phyloP scores from a whole-genome alignment of 2,113 vertebrate genomes.

The Trochalopteron elliotii region DNA sequence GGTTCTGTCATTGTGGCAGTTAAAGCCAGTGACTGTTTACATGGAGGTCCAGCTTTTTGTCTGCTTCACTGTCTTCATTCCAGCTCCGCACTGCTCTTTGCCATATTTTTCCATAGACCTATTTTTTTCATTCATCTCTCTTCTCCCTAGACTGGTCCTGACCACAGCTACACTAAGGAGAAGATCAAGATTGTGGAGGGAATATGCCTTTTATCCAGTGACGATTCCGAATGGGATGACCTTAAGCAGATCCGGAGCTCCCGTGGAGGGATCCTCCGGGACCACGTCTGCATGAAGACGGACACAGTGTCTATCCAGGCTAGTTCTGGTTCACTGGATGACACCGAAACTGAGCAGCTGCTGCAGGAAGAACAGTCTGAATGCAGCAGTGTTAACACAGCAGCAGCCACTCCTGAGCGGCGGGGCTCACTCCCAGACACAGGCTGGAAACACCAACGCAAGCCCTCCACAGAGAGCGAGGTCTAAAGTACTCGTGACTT shows the following conservation, averaged over 20 bases:
- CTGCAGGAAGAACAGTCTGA: slow-evolving; percentile 95
- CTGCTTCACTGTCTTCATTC: slow-evolving; percentile 17
- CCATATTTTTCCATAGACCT: neutral
- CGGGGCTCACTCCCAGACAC: slow-evolving; percentile 91
- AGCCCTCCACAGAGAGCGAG: slow-evolving; percentile 92
- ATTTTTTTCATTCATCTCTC: neutral
- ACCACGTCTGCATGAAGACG: slow-evolving; percentile 94
- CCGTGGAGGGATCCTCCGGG: slow-evolving; percentile 87
- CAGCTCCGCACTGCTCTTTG: slow-evolving; percentile 8
- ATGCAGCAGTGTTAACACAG: slow-evolving; percentile 90
- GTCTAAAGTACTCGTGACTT: slow-evolving; percentile 75
- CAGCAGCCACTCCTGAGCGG: slow-evolving; percentile 83
- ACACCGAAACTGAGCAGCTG: slow-evolving; percentile 95
- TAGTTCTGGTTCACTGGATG: slow-evolving; percentile 92
- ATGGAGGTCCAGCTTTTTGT: neutral
- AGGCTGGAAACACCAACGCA: slow-evolving; percentile 90
- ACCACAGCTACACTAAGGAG: slow-evolving; percentile 92
- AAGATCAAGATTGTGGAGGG: slow-evolving; percentile 98
- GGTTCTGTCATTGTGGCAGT: neutral
- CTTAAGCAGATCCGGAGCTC: slow-evolving; percentile 93
- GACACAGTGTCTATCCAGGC: slow-evolving; percentile 96
- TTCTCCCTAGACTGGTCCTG: slow-evolving; percentile 79
- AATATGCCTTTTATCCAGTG: slow-evolving; percentile 91
- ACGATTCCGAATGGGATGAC: slow-evolving; percentile 95
- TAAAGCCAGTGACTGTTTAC: neutral